Evolutionary conservation across 1,140 invertebrate species (phyloP).

Genomic region (Zaprionus nigranus): DNA sequence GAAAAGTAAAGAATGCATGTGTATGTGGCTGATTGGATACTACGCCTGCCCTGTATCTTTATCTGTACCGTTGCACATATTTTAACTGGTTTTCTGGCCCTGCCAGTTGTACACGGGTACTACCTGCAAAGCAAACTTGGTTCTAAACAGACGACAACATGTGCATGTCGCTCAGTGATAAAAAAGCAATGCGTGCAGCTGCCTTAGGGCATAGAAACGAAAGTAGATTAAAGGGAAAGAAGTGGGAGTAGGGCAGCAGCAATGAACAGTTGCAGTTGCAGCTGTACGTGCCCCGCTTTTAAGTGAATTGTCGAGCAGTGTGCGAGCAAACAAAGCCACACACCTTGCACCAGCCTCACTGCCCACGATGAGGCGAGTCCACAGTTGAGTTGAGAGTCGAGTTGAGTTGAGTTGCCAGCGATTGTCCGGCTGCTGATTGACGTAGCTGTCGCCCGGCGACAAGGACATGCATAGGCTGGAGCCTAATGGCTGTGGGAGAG

Average conservation of each 20-base stretch:
- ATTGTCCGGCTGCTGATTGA: slow-evolving; percentile 42
- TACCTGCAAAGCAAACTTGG: slow-evolving; percentile 45
- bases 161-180: slow-evolving; percentile 23
- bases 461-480: slow-evolving; percentile 41
- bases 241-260: background rate
- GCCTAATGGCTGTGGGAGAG: slow-evolving; percentile 51
- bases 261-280: slow-evolving; percentile 9
- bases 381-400: slow-evolving; percentile 2
- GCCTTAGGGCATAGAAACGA: background rate
- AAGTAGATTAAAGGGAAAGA: background rate
- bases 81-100: background rate
- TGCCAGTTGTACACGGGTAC: background rate
- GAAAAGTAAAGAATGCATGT: background rate
- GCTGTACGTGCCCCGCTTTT: slow-evolving; percentile 53
- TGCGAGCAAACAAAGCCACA: slow-evolving; percentile 60
- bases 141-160: slow-evolving; percentile 37
- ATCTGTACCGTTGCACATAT: background rate
- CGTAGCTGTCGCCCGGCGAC: slow-evolving; percentile 25
- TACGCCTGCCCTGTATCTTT: background rate
- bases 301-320: slow-evolving; percentile 69
- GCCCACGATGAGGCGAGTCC: background rate
- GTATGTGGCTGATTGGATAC: background rate
- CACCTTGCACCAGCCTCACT: slow-evolving; percentile 10
- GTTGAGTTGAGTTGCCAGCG: slow-evolving; percentile 10
- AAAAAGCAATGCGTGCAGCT: slow-evolving; percentile 33